Evolutionary conservation across 1,140 invertebrate genomes (phyloP).

Genomic region (Saccostrea cuccullata): DNA sequence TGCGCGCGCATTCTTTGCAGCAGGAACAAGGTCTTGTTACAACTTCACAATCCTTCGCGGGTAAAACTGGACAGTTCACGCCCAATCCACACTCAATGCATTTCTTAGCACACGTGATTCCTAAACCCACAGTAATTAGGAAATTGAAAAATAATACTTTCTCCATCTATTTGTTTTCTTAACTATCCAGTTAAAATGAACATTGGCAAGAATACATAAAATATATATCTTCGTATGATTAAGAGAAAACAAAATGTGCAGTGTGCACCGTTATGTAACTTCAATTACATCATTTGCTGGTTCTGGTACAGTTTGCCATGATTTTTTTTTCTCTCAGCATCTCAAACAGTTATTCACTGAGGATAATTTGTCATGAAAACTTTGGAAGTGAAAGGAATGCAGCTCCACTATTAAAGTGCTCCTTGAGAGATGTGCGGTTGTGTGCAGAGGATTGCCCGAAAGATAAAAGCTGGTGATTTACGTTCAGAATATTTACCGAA

Average conservation of each 20-base stretch:
- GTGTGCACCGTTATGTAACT: not conserved
- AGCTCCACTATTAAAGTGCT: not conserved
- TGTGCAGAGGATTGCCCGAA: not conserved
- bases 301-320: not conserved
- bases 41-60: not conserved
- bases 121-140: not conserved
- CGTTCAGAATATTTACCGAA: not conserved
- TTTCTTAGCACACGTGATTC: not conserved
- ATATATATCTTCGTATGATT: not conserved
- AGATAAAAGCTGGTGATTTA: slow-evolving; percentile 7
- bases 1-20: slow-evolving; percentile 15
- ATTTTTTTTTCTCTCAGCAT: not conserved
- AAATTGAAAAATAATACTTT: not conserved
- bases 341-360: not conserved
- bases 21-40: not conserved
- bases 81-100: not conserved
- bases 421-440: not conserved
- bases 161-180: not conserved
- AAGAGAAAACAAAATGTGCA: slow-evolving; percentile 2
- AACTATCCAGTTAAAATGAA: not conserved
- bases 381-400: not conserved
- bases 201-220: not conserved
- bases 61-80: not conserved
- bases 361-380: not conserved
- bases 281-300: not conserved